phyloP scores from a whole-genome alignment of 92 coral and sea anemone genomes.

The Blastomussa wellsi region DNA sequence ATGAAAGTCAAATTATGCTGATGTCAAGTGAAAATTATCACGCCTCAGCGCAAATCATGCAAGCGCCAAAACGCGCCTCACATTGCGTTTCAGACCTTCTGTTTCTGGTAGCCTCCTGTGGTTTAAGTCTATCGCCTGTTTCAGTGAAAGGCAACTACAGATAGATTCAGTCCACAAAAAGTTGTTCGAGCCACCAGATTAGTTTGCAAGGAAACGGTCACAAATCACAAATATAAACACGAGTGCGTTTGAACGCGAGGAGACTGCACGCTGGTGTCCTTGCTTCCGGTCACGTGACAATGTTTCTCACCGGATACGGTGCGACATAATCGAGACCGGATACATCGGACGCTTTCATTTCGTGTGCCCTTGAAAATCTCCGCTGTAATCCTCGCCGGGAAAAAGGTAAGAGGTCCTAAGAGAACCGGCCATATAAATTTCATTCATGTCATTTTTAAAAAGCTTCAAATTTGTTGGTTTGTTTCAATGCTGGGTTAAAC shows the following conservation, averaged over 20 bases:
- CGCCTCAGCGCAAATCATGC: too few species aligned
- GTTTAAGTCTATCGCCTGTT: conserved; percentile 7
- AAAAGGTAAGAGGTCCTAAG: neutral
- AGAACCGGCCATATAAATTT: too few species aligned
- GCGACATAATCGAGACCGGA: too few species aligned
- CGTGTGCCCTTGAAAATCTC: too few species aligned
- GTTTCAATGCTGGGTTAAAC: too few species aligned
- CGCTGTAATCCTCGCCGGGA: neutral
- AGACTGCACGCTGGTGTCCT: neutral
- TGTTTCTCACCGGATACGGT: neutral
- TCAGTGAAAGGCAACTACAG: neutral
- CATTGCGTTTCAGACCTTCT: neutral
- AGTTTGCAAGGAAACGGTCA: conserved; percentile 33
- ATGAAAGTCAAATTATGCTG: neutral
- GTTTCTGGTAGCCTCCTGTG: neutral
- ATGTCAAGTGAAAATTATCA: neutral
- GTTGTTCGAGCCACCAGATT: neutral
- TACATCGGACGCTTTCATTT: too few species aligned
- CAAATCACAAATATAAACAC: conserved; percentile 29
- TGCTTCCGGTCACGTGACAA: neutral
- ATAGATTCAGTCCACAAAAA: neutral
- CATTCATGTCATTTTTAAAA: too few species aligned
- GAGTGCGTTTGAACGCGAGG: neutral
- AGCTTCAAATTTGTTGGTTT: too few species aligned
- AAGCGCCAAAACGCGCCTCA: neutral